Evolutionary conservation across 2,888 invertebrate species (phyloP).

Genomic region (Netelia melanura): DNA sequence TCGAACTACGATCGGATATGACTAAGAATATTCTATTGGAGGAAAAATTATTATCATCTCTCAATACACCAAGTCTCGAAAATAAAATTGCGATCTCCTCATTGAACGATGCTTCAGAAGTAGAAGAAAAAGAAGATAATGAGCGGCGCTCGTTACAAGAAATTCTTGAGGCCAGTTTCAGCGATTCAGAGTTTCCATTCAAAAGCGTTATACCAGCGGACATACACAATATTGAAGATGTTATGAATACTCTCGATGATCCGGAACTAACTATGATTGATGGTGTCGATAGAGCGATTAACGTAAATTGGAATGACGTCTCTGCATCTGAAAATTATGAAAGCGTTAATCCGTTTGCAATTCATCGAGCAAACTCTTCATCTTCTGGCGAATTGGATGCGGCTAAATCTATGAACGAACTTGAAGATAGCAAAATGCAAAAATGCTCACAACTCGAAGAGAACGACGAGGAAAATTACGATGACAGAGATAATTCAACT

Average conservation of each 20-base stretch:
- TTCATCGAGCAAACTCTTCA: slow-evolving; percentile 12
- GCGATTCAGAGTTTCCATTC: slow-evolving; percentile 6
- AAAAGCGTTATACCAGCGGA: neutral
- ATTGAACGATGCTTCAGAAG: slow-evolving; percentile 5
- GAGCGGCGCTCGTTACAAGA: slow-evolving; percentile 12
- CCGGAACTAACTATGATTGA: slow-evolving; percentile 23
- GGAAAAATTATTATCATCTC: neutral
- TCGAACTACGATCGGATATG: neutral
- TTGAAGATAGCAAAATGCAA: no score
- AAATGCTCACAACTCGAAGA: no score
- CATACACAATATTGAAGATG: slow-evolving; percentile 30
- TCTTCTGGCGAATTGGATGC: slow-evolving; percentile 18
- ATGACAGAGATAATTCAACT: slow-evolving; percentile 12
- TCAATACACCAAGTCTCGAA: neutral
- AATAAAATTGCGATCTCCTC: slow-evolving; percentile 1
- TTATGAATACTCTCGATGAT: slow-evolving; percentile 41
- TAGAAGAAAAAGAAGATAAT: slow-evolving; percentile 6
- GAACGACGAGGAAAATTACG: slow-evolving; percentile 2
- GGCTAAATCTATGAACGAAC: neutral
- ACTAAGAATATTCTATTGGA: slow-evolving; percentile 1
- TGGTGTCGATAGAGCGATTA: neutral
- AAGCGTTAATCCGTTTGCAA: slow-evolving; percentile 19
- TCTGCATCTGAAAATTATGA: neutral
- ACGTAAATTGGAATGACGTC: no score
- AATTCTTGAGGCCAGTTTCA: slow-evolving; percentile 33